Evolutionary conservation across 2,113 vertebrate genomes (phyloP).

Genomic region (Accipiter virgatus): DNA sequence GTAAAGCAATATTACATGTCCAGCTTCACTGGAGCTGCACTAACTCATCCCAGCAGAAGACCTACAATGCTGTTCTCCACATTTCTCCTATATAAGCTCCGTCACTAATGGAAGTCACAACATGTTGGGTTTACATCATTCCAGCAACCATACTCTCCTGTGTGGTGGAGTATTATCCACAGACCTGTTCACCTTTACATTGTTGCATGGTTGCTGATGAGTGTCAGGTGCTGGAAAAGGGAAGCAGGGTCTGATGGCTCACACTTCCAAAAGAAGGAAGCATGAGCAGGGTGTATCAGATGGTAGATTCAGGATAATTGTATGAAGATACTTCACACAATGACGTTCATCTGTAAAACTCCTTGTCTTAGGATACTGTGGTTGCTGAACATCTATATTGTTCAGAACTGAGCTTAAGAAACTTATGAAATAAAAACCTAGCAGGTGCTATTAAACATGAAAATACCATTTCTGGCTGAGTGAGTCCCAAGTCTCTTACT

Average conservation of each 20-base stretch:
- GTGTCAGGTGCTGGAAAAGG: neutral
- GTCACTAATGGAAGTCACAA: neutral
- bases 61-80: neutral
- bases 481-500: neutral
- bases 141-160: neutral
- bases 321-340: neutral
- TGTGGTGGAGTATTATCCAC: neutral
- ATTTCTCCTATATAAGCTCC: neutral
- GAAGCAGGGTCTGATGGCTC: neutral
- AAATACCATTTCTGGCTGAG: neutral
- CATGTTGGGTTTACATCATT: neutral
- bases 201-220: neutral
- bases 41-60: neutral
- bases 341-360: neutral
- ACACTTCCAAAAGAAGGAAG: neutral
- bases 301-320: neutral
- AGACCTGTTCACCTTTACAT: accelerated
- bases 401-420: neutral
- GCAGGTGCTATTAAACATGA: neutral
- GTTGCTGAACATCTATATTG: neutral
- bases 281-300: neutral
- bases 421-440: neutral
- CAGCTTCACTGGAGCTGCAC: neutral
- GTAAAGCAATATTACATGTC: neutral
- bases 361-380: neutral